Evolutionary conservation across 1,140 invertebrate genomes (phyloP).

Genomic region (Oedothorax gibbosus): DNA sequence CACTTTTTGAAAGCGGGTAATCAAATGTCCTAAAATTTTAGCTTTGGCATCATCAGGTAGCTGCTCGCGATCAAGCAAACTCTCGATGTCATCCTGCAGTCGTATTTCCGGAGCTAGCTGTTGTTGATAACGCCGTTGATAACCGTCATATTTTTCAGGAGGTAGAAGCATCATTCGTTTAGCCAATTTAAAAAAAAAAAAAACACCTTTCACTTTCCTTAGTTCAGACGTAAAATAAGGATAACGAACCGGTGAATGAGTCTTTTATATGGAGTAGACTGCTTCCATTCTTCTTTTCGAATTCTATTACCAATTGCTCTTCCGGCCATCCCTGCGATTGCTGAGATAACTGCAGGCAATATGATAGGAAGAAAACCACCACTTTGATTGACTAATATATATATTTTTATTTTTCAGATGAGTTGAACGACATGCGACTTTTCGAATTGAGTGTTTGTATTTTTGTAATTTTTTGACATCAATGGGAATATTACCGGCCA

Average conservation of each 20-base stretch:
- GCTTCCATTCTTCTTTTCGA: no score
- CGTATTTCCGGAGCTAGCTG: neutral
- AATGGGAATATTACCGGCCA: no score
- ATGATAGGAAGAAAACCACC: no score
- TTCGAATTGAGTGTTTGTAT: constrained; percentile 19
- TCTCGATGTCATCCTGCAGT: neutral
- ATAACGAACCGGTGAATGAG: no score
- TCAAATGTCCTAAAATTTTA: constrained; percentile 30
- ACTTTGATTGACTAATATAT: neutral
- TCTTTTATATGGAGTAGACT: no score
- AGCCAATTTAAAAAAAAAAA: neutral
- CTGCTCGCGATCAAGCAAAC: neutral
- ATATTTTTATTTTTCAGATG: neutral
- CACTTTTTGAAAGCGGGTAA: constrained; percentile 19
- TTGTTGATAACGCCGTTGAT: neutral
- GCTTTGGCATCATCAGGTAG: constrained; percentile 25
- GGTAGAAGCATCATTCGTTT: neutral
- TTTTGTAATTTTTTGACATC: neutral
- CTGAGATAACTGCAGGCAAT: neutral
- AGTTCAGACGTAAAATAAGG: no score
- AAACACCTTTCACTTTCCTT: no score
- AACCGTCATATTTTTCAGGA: neutral
- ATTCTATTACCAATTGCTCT: neutral
- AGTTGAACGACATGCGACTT: neutral
- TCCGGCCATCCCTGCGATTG: neutral